Percentiles rank a stretch among this genome's conserved stretches.
phyloP scores from a whole-genome alignment of 1,140 invertebrate genomes.

The Caenorhabditis latens region DNA sequence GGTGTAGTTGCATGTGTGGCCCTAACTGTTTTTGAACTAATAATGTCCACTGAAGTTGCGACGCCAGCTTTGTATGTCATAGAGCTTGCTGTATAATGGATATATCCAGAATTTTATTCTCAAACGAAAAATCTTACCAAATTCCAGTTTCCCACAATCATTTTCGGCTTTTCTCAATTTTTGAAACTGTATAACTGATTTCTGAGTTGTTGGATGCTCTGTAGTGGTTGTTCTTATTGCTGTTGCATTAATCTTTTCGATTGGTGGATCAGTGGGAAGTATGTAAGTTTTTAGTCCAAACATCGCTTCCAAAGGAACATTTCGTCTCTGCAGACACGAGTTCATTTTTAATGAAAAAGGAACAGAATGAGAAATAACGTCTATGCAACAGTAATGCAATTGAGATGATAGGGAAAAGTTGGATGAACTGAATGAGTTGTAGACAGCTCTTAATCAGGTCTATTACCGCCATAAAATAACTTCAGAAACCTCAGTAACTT shows the following conservation, averaged over 20 bases:
- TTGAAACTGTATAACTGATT: not conserved
- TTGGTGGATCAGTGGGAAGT: not conserved
- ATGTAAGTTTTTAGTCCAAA: constrained; percentile 14
- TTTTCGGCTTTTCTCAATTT: not conserved
- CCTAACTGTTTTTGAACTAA: not conserved
- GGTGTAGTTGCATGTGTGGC: constrained; percentile 9
- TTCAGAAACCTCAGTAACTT: no score
- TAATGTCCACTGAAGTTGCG: not conserved
- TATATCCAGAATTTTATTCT: not conserved
- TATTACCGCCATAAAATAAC: no score
- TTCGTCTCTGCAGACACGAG: constrained; percentile 10
- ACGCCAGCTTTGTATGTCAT: not conserved
- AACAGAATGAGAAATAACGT: not conserved
- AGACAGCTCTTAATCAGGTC: no score
- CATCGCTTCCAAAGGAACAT: constrained; percentile 26
- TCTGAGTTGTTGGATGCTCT: not conserved
- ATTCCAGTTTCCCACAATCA: not conserved
- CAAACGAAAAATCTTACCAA: not conserved
- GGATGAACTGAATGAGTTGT: no score
- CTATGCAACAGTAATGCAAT: not conserved
- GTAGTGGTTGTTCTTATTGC: not conserved
- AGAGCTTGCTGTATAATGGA: not conserved
- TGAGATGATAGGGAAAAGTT: no score
- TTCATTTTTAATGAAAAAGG: not conserved
- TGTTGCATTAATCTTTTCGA: not conserved